Evolutionary conservation across 1,140 invertebrate species (phyloP).

Genomic region (Aradophagus sp.): DNA sequence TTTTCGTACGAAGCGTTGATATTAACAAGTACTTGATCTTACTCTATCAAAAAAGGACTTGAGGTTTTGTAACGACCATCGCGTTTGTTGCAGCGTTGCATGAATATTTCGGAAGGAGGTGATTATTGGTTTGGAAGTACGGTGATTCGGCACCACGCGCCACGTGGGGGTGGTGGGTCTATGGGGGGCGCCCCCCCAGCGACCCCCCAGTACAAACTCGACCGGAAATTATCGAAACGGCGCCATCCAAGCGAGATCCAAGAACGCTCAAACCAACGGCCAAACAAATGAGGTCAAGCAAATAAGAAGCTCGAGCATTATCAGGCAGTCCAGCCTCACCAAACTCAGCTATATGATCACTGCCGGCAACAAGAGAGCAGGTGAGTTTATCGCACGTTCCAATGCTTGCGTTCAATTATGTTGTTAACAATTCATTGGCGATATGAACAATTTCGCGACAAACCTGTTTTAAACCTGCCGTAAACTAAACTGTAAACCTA

Average conservation of each 20-base stretch:
- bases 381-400: no score
- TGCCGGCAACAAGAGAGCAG: conserved; percentile 76
- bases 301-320: conserved; percentile 76
- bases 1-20: no score
- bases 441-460: no score
- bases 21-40: no score
- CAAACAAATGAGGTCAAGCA: conserved; percentile 64
- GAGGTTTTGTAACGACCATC: no score
- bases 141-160: conserved; percentile 68
- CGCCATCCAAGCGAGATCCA: conserved; percentile 61
- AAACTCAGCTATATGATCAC: conserved; percentile 81
- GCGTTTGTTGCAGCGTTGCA: conserved; percentile 40
- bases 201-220: conserved; percentile 67
- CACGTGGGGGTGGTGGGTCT: conserved; percentile 74
- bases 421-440: no score
- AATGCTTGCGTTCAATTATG: no score
- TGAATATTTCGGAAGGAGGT: conserved; percentile 24
- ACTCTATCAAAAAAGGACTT: no score
- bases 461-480: no score
- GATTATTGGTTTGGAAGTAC: conserved; percentile 34
- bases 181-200: conserved; percentile 74
- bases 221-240: conserved; percentile 67
- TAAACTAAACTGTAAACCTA: no score
- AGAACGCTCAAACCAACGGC: conserved; percentile 50
- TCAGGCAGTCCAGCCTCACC: conserved; percentile 81